Evolutionary conservation across 2,113 vertebrate genomes (phyloP).

Genomic region (Corythaixoides concolor): DNA sequence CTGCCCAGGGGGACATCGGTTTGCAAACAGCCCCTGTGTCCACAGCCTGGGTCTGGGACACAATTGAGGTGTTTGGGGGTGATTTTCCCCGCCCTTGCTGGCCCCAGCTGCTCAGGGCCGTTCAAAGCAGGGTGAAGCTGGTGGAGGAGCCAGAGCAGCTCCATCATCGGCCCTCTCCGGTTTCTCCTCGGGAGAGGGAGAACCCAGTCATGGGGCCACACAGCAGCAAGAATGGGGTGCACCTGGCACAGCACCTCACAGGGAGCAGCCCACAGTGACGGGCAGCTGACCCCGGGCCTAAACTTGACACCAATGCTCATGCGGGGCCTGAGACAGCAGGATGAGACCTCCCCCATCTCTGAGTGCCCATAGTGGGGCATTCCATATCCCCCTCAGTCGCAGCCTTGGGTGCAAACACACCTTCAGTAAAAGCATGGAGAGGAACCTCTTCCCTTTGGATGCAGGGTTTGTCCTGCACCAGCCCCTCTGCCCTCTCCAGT

Average conservation of each 20-base stretch:
- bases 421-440: neutral
- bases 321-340: neutral
- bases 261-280: neutral
- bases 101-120: accelerated
- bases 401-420: neutral
- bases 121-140: neutral
- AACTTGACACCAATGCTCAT: neutral
- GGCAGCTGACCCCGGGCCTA: neutral
- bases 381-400: no score
- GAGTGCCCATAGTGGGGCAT: neutral
- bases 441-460: neutral
- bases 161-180: accelerated
- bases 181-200: neutral
- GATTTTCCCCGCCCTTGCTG: neutral
- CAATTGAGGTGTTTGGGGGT: neutral
- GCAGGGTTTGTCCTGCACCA: neutral
- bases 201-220: no score
- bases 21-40: neutral
- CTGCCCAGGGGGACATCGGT: accelerated
- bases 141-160: neutral
- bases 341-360: no score
- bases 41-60: neutral
- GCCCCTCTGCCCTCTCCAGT: neutral
- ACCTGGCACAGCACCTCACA: neutral
- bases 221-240: accelerated